Conservation (phyloP, 1,140 invertebrate genomes). For the Bombyx mandarina region DNA sequence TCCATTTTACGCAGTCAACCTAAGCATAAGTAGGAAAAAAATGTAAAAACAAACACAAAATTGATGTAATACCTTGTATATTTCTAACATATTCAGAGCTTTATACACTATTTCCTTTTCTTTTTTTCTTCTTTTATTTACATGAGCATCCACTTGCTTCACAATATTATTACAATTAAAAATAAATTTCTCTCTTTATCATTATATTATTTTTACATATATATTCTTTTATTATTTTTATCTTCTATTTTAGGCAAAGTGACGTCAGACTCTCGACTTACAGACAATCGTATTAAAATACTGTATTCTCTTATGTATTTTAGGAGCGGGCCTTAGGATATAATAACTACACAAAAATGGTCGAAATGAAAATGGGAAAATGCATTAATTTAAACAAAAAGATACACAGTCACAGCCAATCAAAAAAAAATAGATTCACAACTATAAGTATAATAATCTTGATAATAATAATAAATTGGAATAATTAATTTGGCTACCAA, state of each 20-base stretch:
- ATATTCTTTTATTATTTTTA: slow-evolving; percentile 29
- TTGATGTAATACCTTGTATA: slow-evolving; percentile 49
- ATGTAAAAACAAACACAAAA: slow-evolving; percentile 22
- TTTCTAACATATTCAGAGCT: slow-evolving; percentile 59
- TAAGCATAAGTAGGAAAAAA: slow-evolving; percentile 5
- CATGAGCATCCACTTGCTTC: slow-evolving; percentile 57
- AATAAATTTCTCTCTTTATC: slow-evolving; percentile 57
- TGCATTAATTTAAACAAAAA: too few species aligned
- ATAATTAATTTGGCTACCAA: too few species aligned
- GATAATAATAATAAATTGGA: too few species aligned
- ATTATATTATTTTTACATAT: slow-evolving; percentile 55
- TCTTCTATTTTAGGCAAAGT: slow-evolving; percentile 40
- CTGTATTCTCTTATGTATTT: slow-evolving; percentile 21
- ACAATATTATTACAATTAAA: slow-evolving; percentile 55
- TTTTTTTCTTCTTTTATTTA: slow-evolving; percentile 53
- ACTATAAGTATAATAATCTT: too few species aligned
- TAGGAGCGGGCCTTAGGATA: slow-evolving; percentile 18
- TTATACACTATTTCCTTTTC: slow-evolving; percentile 46
- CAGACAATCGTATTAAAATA: slow-evolving; percentile 26
- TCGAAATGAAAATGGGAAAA: too few species aligned
- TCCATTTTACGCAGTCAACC: too few species aligned
- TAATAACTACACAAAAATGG: neutral
- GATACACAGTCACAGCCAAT: too few species aligned
- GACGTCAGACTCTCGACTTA: slow-evolving; percentile 31
- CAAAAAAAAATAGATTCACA: too few species aligned